Percentiles rank a stretch among this genome's conserved stretches.
Evolutionary conservation across 2,888 invertebrate genomes (phyloP).

Genomic region (Mythimna lalbum): DNA sequence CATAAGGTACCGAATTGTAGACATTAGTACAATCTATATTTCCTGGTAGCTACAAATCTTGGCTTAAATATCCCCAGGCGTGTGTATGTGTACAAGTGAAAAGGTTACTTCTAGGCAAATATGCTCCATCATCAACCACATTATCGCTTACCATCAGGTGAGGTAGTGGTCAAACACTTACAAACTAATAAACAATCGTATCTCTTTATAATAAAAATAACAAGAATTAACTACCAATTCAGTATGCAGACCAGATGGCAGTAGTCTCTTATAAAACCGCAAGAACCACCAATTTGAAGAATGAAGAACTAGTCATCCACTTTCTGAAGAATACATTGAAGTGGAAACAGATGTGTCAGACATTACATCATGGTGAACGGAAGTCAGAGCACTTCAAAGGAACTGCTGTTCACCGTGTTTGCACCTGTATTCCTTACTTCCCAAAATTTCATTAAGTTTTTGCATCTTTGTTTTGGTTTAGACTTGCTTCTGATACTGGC

Average conservation of each 20-base stretch:
- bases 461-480: neutral
- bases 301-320: constrained; percentile 1
- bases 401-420: constrained; percentile 11
- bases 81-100: too few species aligned
- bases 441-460: constrained; percentile 13
- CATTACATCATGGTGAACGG: constrained; percentile 27
- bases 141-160: too few species aligned
- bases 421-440: constrained; percentile 32
- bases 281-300: neutral
- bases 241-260: neutral
- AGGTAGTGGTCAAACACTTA: too few species aligned
- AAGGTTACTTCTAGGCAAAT: too few species aligned
- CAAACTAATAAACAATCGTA: neutral
- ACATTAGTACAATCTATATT: neutral
- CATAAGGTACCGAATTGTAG: neutral
- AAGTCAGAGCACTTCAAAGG: constrained; percentile 44
- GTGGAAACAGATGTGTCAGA: constrained; percentile 49
- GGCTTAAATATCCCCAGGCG: too few species aligned
- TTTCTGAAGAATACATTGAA: constrained; percentile 23
- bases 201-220: neutral
- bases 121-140: too few species aligned
- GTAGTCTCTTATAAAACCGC: neutral
- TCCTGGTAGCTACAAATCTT: too few species aligned
- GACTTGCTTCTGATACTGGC: neutral
- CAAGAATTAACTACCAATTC: neutral